Conservation (phyloP, 2,113 vertebrate species). For the Ageneiosus marmoratus region DNA sequence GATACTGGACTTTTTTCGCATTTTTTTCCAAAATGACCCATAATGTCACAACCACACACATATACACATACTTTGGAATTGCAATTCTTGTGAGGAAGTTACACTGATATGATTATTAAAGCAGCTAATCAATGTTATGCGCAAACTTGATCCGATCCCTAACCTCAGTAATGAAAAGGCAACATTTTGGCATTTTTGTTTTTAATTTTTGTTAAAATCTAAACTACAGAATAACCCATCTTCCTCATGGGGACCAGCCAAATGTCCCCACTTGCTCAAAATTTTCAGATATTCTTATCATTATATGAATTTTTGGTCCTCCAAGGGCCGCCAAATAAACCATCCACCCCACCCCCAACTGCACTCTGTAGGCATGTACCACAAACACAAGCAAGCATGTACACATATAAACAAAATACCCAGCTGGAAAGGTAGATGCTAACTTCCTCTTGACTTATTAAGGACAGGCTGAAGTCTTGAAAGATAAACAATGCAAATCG, state of each 20-base stretch:
- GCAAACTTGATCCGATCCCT: too few species aligned
- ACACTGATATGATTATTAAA: too few species aligned
- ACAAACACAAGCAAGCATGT: background rate
- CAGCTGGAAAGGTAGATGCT: background rate
- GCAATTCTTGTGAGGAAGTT: too few species aligned
- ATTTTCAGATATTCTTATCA: too few species aligned
- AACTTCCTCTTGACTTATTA: constrained; percentile 57
- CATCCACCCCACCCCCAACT: background rate
- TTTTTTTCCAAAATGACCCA: constrained; percentile 47
- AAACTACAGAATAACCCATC: too few species aligned
- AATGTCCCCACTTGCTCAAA: too few species aligned
- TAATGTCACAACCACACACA: constrained; percentile 13
- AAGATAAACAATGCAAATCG: constrained; percentile 79
- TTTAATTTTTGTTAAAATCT: too few species aligned
- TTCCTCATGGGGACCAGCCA: too few species aligned
- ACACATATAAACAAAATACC: constrained; percentile 25
- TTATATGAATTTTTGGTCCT: too few species aligned
- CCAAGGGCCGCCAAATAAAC: background rate
- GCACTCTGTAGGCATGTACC: background rate
- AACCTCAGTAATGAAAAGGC: too few species aligned
- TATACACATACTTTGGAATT: background rate
- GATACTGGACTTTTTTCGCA: constrained; percentile 33
- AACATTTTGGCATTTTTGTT: too few species aligned
- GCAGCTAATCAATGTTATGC: too few species aligned
- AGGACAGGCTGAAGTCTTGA: constrained; percentile 71